Evolutionary conservation across 2,113 vertebrate species (phyloP), one percentile per base, ranked within the genome.

Genomic region (Hypanus sabinus): DNA sequence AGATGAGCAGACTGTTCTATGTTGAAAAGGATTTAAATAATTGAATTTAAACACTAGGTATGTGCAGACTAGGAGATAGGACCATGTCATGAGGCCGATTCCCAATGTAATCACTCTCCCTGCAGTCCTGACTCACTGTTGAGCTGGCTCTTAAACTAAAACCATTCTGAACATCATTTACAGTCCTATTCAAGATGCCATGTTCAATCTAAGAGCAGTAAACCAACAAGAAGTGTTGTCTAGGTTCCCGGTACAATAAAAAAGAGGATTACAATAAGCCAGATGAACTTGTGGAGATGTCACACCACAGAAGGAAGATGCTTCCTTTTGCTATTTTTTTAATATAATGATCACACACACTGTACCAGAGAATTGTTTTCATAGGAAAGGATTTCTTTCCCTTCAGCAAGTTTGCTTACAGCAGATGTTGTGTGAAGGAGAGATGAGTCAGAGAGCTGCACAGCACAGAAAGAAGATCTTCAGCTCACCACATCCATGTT

Each of bases 21-120:
- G n/a, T 90, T 33, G 85, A 90, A 65, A 65, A 62, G 85, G 85
- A 65, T 90, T 90, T 90, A 90, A 90, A 90, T 90, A 90, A 90
- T 90, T 90, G 60, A n/a, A 90, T 65, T 90, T n/a, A 90, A 90
- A 62, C 62, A 90, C 85, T 65, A 90, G 81, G 12, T 90, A 65
- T 90, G 85, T 90, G 85, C 85, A 90, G 60, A 90, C 30, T 90
- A 65, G 60, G 85, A 90, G 62, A 90, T 65, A 90, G 85, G n/a
- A 65, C 14, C 30, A 3, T 65, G 60, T 33, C 57, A 68, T 88
- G 60, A 60, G 14, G 30, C n/a, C 79, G 30, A 16, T 5, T 62
- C 85, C 85, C 83, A 5, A 88, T 88, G 27, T 14, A 5, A 60
- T 88, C 57, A 6, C 27, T 16, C 57, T 88, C 57, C 83, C 57